A percentile compares a stretch with the other conserved stretches of the same genome.
These are phyloP conservation scores for Eidolon helvum DNA, from an alignment of 2,113 vertebrate genomes.

Conservation along the genomic window DNA sequence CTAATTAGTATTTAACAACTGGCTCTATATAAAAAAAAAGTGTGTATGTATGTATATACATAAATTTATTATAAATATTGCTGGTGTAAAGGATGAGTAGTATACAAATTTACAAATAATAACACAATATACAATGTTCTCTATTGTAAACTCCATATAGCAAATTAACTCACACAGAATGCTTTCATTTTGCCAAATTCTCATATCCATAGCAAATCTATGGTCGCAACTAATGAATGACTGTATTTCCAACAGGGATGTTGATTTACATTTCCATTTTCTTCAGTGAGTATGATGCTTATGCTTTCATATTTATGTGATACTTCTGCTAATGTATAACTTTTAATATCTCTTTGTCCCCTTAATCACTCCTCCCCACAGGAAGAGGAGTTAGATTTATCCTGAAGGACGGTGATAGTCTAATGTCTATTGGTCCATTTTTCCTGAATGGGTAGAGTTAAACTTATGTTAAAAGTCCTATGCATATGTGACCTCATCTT, in stretches of 20 bases:
- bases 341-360: background rate
- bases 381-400: background rate
- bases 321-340: background rate
- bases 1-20: background rate
- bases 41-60: fast-evolving
- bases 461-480: background rate
- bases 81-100: background rate
- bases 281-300: background rate
- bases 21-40: background rate
- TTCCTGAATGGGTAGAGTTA: background rate
- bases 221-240: background rate
- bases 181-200: background rate
- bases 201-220: background rate
- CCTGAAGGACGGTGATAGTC: background rate
- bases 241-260: background rate
- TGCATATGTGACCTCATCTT: background rate
- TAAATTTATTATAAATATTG: background rate
- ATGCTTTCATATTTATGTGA: background rate
- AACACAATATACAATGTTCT: background rate
- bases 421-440: background rate
- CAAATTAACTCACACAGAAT: background rate
- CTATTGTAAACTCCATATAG: background rate
- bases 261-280: background rate
- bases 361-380: background rate
- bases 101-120: background rate